Conservation (phyloP, 2,888 invertebrate genomes). For the Nemoura dubitans region DNA sequence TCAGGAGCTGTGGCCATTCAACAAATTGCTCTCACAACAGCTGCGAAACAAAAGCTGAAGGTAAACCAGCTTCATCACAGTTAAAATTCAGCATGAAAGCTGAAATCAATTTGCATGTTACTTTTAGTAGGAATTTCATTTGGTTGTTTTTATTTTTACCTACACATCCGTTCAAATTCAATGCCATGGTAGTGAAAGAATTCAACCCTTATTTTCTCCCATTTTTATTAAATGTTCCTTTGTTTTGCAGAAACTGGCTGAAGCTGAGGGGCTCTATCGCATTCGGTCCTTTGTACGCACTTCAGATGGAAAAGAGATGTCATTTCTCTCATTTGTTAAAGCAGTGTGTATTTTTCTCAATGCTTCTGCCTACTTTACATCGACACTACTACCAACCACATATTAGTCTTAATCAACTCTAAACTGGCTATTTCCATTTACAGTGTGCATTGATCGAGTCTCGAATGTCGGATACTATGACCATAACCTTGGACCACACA, state of each 20-base stretch:
- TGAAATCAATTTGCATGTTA: conserved; percentile 17
- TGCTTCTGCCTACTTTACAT: too few species aligned
- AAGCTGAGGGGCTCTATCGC: conserved; percentile 77
- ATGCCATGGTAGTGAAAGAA: too few species aligned
- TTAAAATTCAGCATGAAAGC: neutral
- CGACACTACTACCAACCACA: neutral
- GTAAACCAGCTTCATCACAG: conserved; percentile 57
- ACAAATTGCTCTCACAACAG: conserved; percentile 67
- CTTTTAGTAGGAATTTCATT: too few species aligned
- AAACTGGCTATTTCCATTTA: too few species aligned
- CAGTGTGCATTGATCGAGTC: conserved; percentile 79
- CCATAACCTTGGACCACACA: conserved; percentile 80
- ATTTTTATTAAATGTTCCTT: neutral
- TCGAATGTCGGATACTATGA: conserved; percentile 79
- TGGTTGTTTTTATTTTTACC: too few species aligned
- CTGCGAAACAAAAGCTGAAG: conserved; percentile 67
- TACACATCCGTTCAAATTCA: too few species aligned
- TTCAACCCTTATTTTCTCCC: too few species aligned
- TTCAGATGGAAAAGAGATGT: conserved; percentile 71
- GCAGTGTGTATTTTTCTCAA: conserved; percentile 65
- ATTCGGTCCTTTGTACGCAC: conserved; percentile 74
- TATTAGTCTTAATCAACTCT: neutral
- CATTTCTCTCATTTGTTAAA: conserved; percentile 81
- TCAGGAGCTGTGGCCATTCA: conserved; percentile 70
- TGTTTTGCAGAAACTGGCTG: conserved; percentile 68